Evolutionary conservation across 2,113 vertebrate species (phyloP), one percentile per base, ranked within the genome.

Genomic region (Tamias sibiricus): DNA sequence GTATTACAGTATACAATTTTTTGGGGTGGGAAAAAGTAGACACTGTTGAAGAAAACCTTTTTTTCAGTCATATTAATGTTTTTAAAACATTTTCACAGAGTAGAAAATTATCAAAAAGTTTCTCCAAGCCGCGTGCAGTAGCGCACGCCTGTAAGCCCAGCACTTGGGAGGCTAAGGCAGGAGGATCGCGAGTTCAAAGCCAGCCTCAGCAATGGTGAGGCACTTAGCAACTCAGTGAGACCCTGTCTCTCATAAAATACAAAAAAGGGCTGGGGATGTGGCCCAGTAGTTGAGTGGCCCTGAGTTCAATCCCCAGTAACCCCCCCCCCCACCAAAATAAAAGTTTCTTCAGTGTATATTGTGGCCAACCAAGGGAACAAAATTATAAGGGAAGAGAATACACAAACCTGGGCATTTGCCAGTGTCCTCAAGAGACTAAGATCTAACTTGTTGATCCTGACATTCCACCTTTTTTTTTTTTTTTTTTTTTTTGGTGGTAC

Each of bases 271-370:
- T n/a, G n/a, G n/a, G n/a, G n/a, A n/a, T n/a, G n/a, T n/a, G n/a
- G n/a, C n/a, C n/a, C n/a, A n/a, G n/a, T n/a, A n/a, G n/a, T n/a
- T n/a, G n/a, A n/a, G n/a, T n/a, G n/a, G n/a, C n/a, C n/a, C n/a
- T n/a, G n/a, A n/a, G n/a, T n/a, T n/a, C n/a, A n/a, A n/a, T n/a
- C n/a, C n/a, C n/a, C n/a, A n/a, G n/a, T n/a, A n/a, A n/a, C n/a
- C n/a, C n/a, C n/a, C n/a, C n/a, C n/a, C n/a, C n/a, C n/a, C n/a
- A n/a, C n/a, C n/a, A n/a, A n/a, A n/a, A n/a, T n/a, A 22, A 64
- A 69, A 92, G 35, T 87, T 82, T 69, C 59, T 92, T 94, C 5
- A 81, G n/a, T 81, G 84, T 87, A 62, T 32, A 76, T 84, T 94
- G 42, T 47, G n/a, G 82, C n/a, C 59, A 76, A 8, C 76, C 14